Evolutionary conservation across 2,797 vertebrate species (phyloP), one percentile per base, ranked within the genome.

Genomic region (Tapirus indicus): DNA sequence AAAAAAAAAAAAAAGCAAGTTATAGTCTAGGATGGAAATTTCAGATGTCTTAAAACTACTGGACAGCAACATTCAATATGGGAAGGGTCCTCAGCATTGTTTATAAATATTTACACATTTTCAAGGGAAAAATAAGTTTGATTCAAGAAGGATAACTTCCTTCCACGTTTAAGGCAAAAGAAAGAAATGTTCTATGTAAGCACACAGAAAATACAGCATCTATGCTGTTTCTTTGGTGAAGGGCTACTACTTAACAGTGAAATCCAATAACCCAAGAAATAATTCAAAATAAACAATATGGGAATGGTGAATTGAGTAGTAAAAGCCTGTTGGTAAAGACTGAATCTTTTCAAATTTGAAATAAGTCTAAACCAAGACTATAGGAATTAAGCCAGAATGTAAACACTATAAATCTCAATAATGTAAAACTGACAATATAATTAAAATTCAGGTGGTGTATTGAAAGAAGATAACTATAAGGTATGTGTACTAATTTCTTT

Each of bases 271-370:
- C 4, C 13, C 7, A 60, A 58, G 35, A 74, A 56, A 58, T n/a
- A 74, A 77, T 47, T 75, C 4, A 64, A 58, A 91, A 38, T 58
- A 56, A 87, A 71, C 32, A 78, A 62, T 11, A 27, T 0, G 29
- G 2, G 5, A 52, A 60, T 14, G 56, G 32, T 17, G 21, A 83
- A 16, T 11, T 25, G 35, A 35, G 11, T 21, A 82, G 56, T 3
- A 56, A 44, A 64, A 1, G 13, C 6, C 56, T 32, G 4, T 14
- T 88, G 20, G 4, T 64, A 82, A 80, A 21, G 21, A 44, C 13
- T 9, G 5, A 54, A 13, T 75, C n/a, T 13, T 72, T 94, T 92
- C 54, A 93, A 84, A 78, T 54, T 44, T 71, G 60, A 96, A 89
- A 7, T 68, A 25, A 82, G 20, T 62, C n/a, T 82, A 89, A 77